Conservation (phyloP, 2,888 invertebrate species). For the Drosophila dives region DNA sequence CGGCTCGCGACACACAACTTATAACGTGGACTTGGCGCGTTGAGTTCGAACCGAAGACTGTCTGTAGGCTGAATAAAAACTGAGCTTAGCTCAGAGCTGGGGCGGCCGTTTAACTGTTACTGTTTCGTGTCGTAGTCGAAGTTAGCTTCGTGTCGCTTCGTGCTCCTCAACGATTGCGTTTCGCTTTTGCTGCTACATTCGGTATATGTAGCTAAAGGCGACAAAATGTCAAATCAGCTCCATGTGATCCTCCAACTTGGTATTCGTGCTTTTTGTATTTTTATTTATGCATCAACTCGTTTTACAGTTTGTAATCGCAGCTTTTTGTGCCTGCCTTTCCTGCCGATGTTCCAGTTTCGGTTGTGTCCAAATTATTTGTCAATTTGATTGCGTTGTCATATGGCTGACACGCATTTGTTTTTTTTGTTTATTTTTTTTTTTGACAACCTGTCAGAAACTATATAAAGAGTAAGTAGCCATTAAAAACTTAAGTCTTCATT, state of each 20-base stretch:
- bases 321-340: constrained; percentile 30
- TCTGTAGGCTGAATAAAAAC: constrained; percentile 38
- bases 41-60: constrained; percentile 71
- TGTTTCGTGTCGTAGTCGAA: constrained; percentile 26
- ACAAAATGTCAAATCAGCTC: constrained; percentile 74
- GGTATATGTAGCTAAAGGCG: constrained; percentile 57
- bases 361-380: constrained; percentile 26
- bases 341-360: constrained; percentile 47
- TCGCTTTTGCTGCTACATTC: constrained; percentile 23
- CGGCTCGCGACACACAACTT: constrained; percentile 21
- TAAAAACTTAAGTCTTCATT: background rate
- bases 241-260: constrained; percentile 50
- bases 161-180: constrained; percentile 17
- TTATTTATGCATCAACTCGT: constrained; percentile 53
- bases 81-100: constrained; percentile 13
- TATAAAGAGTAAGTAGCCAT: background rate
- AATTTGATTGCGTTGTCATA: constrained; percentile 25
- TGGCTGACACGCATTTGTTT: constrained; percentile 2
- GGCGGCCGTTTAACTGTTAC: constrained; percentile 10
- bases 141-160: constrained; percentile 5
- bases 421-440: background rate
- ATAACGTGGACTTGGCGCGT: constrained; percentile 50
- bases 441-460: constrained; percentile 9
- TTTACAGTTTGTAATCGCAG: constrained; percentile 51
- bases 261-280: constrained; percentile 8